Evolutionary conservation across 2,888 invertebrate genomes (phyloP).

Genomic region (Amphipyra berbera): DNA sequence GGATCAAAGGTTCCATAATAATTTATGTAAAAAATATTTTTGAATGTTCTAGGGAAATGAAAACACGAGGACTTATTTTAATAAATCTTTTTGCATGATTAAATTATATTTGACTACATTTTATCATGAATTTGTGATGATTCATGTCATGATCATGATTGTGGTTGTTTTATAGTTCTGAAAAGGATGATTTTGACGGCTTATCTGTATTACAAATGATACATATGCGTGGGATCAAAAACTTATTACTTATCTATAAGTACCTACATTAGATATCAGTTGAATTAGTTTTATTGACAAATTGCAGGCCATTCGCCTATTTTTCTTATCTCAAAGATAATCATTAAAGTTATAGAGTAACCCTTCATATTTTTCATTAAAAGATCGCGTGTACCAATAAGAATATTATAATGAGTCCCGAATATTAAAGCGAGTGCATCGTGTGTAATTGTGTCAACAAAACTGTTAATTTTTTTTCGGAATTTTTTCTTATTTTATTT

Average conservation of each 20-base stretch:
- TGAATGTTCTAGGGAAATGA: no score
- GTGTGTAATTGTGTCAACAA: slow-evolving; percentile 23
- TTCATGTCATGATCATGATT: no score
- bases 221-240: slow-evolving; percentile 4
- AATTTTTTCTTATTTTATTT: not conserved
- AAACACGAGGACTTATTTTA: no score
- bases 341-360: slow-evolving; percentile 34
- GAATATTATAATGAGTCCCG: slow-evolving; percentile 34
- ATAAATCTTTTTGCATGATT: no score
- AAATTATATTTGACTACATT: no score
- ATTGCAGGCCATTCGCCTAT: slow-evolving; percentile 14
- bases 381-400: slow-evolving; percentile 24
- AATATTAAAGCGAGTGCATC: slow-evolving; percentile 36
- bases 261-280: not conserved
- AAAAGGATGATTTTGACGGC: no score
- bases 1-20: not conserved
- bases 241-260: slow-evolving; percentile 28
- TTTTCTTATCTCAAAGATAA: slow-evolving; percentile 33
- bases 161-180: no score
- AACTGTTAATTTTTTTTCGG: not conserved
- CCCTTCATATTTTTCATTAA: slow-evolving; percentile 39
- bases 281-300: not conserved
- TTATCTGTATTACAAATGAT: not conserved
- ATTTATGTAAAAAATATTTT: no score
- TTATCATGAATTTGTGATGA: no score